Conservation (phyloP, 2,888 invertebrate species). For the Monoplex corrugatus region DNA sequence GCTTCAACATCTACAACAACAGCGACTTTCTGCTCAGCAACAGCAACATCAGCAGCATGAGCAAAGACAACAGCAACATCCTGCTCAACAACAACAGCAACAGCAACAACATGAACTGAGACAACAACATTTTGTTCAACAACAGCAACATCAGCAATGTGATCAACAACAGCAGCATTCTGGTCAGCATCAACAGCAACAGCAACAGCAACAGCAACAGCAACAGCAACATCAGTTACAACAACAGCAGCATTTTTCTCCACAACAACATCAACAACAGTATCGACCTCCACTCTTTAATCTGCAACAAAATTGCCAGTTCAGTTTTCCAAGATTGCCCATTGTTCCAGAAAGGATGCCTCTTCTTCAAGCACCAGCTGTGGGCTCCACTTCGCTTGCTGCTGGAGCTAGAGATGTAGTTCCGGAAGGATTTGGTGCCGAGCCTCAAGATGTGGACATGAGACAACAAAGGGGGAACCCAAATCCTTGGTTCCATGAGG, state of each 20-base stretch:
- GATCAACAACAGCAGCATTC: background rate
- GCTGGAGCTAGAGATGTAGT: background rate
- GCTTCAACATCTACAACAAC: background rate
- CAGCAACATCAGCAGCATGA: too few relatives aligned
- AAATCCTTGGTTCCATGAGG: conserved; percentile 10
- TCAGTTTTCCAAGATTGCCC: background rate
- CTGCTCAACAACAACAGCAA: background rate
- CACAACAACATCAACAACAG: background rate
- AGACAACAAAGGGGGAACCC: background rate
- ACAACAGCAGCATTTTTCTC: background rate
- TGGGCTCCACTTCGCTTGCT: background rate
- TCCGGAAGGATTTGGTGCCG: background rate
- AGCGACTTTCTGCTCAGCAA: background rate
- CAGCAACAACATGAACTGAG: background rate
- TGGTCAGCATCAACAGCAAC: background rate
- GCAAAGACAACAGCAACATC: too few relatives aligned
- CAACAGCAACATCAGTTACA: background rate
- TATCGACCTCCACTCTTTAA: too few relatives aligned
- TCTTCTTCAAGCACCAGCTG: background rate
- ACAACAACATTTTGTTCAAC: background rate
- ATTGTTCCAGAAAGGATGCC: background rate
- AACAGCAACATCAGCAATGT: background rate
- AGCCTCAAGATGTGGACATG: background rate
- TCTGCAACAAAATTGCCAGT: background rate
- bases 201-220: background rate